Percentiles rank a stretch among this genome's conserved stretches.
Conservation (phyloP, 2,888 invertebrate genomes). For the Scaptomyza cyrtandrae region DNA sequence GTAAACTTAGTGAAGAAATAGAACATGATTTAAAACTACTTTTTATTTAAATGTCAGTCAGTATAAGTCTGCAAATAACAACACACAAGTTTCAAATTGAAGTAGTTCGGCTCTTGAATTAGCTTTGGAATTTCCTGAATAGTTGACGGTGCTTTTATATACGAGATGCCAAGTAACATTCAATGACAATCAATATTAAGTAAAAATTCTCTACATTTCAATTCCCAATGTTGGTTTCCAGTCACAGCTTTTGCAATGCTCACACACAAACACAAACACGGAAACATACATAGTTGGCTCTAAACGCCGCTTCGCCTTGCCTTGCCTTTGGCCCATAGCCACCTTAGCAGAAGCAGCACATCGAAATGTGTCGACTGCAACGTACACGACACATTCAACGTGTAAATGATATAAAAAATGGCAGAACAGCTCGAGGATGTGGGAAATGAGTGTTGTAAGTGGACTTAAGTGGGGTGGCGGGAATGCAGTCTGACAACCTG, state of each 20-base stretch:
- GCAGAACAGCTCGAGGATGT: slow-evolving; percentile 14
- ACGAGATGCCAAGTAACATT: not conserved
- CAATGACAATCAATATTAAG: slow-evolving; percentile 19
- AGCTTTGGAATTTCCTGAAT: not conserved
- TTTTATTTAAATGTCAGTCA: not conserved
- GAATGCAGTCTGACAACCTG: slow-evolving; percentile 14
- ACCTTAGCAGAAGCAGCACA: not conserved
- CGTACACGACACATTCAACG: slow-evolving; percentile 49
- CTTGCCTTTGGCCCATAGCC: not conserved
- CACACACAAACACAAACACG: not conserved
- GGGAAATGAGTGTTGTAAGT: not conserved
- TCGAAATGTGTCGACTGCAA: slow-evolving; percentile 54
- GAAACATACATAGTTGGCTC: slow-evolving; percentile 17
- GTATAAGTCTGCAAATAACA: not conserved
- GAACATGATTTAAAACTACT: not conserved
- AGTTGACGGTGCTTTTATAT: not conserved
- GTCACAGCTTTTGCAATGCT: slow-evolving; percentile 9
- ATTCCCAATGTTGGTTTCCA: slow-evolving; percentile 26
- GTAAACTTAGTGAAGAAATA: no score
- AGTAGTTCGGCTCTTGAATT: not conserved
- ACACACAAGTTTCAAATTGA: not conserved
- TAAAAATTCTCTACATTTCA: slow-evolving; percentile 23
- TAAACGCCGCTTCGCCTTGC: slow-evolving; percentile 27
- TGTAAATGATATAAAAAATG: slow-evolving; percentile 72
- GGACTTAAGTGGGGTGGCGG: not conserved